A percentile compares a stretch with the other conserved stretches of the same genome.
Evolutionary conservation across 2,888 invertebrate species (phyloP).

Genomic region (Agrochola circellaris): DNA sequence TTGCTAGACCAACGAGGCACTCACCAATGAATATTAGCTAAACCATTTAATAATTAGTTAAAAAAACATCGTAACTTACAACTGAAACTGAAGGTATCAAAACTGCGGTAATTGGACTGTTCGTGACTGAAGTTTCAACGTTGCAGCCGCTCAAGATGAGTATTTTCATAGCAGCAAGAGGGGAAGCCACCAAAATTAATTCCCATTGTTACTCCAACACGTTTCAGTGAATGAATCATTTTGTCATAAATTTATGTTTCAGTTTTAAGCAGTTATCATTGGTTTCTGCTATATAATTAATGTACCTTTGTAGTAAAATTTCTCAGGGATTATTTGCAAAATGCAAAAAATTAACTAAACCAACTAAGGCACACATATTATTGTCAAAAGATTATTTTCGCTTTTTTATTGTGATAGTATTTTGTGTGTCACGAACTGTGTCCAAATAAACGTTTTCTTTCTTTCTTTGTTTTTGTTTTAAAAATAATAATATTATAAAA

Average conservation of each 20-base stretch:
- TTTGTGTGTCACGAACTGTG: too few relatives aligned
- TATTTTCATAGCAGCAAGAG: slow-evolving; percentile 41
- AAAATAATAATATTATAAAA: too few relatives aligned
- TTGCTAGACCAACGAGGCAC: too few relatives aligned
- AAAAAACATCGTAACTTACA: not conserved
- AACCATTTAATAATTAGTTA: too few relatives aligned
- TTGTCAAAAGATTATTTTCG: too few relatives aligned
- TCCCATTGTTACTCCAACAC: slow-evolving; percentile 48
- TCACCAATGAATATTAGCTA: not conserved
- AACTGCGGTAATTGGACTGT: slow-evolving; percentile 52
- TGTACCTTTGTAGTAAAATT: not conserved
- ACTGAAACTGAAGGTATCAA: slow-evolving; percentile 16
- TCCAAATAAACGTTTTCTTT: too few relatives aligned
- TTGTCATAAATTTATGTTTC: slow-evolving; percentile 34
- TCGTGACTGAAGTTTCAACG: slow-evolving; percentile 52
- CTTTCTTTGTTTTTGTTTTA: too few relatives aligned
- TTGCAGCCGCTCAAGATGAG: slow-evolving; percentile 44
- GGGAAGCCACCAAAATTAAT: slow-evolving; percentile 54
- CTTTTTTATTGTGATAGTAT: too few relatives aligned
- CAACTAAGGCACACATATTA: too few relatives aligned
- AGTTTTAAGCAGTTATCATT: not conserved
- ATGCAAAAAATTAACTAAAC: too few relatives aligned
- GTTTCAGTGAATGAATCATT: slow-evolving; percentile 40
- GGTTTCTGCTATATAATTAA: not conserved
- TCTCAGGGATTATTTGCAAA: not conserved